These are phyloP conservation scores for Hepsetus odoe DNA, from an alignment of 2,113 vertebrate species.

Conservation along the genomic window DNA sequence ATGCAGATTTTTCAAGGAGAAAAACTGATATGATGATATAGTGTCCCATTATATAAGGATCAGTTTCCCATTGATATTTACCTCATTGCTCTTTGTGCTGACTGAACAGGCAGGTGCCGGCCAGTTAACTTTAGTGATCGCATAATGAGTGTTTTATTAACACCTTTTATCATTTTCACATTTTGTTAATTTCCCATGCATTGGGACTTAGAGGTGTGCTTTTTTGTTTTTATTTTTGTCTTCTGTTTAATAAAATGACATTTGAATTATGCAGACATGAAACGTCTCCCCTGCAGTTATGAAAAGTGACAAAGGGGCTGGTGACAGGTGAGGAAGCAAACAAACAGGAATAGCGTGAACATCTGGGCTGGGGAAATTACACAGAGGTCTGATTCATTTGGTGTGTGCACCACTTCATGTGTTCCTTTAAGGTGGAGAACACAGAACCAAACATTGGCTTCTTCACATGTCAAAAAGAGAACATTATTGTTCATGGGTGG, in stretches of 20 bases:
- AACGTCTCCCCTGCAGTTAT: constrained; percentile 48
- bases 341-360: constrained; percentile 61
- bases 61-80: constrained; percentile 46
- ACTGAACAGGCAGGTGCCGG: constrained; percentile 16
- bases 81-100: constrained; percentile 23
- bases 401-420: constrained; percentile 66
- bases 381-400: constrained; percentile 77
- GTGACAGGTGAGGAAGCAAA: constrained; percentile 62
- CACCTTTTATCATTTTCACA: constrained; percentile 31
- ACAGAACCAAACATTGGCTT: constrained; percentile 63
- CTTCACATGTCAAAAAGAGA: constrained; percentile 64
- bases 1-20: background rate
- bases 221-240: too few species aligned
- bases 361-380: constrained; percentile 61
- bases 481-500: constrained; percentile 69
- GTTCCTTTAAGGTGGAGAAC: constrained; percentile 69
- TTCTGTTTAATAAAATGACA: constrained; percentile 11
- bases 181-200: constrained; percentile 4
- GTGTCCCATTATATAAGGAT: too few species aligned
- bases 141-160: constrained; percentile 35
- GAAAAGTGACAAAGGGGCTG: constrained; percentile 50
- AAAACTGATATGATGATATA: constrained; percentile 27
- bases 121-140: constrained; percentile 16
- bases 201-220: constrained; percentile 6
- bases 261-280: background rate